These are phyloP conservation scores for Ommatoiulus sabulosus DNA, from an alignment of 2,888 invertebrate genomes.

Conservation along the genomic window DNA sequence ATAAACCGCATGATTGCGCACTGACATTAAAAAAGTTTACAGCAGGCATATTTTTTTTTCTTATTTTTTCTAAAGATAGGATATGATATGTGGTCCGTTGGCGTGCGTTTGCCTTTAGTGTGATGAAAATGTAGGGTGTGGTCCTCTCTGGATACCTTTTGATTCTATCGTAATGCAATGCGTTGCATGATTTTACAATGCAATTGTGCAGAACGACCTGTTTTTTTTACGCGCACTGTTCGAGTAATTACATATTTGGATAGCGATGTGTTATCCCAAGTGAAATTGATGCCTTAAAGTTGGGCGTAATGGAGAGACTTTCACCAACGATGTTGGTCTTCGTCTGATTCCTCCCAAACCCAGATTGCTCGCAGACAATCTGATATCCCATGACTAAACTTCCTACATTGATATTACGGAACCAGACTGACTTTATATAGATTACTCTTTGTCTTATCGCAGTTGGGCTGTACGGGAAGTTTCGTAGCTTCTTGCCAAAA, in stretches of 20 bases:
- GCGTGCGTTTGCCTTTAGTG: neutral
- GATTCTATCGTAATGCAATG: neutral
- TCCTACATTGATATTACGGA: neutral
- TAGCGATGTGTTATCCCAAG: neutral
- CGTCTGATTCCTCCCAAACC: neutral
- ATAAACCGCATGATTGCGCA: neutral
- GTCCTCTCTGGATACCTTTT: slow-evolving; percentile 19
- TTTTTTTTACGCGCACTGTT: neutral
- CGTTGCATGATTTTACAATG: neutral
- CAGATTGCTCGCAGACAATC: neutral
- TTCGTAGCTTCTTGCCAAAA: too few relatives aligned
- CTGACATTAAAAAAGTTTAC: slow-evolving; percentile 19
- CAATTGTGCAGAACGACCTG: slow-evolving; percentile 48
- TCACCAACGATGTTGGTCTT: neutral
- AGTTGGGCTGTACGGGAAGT: too few relatives aligned
- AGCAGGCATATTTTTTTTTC: slow-evolving; percentile 21
- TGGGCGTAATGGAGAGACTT: slow-evolving; percentile 18
- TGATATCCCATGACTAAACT: neutral
- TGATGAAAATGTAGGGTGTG: slow-evolving; percentile 44
- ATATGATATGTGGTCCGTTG: neutral
- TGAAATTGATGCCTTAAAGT: slow-evolving; percentile 16
- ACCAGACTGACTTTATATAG: neutral
- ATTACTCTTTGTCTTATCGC: neutral
- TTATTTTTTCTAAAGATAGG: neutral
- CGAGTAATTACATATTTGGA: slow-evolving; percentile 42